phyloP scores from a whole-genome alignment of 2,797 vertebrate genomes.

The Ataeniobius toweri region DNA sequence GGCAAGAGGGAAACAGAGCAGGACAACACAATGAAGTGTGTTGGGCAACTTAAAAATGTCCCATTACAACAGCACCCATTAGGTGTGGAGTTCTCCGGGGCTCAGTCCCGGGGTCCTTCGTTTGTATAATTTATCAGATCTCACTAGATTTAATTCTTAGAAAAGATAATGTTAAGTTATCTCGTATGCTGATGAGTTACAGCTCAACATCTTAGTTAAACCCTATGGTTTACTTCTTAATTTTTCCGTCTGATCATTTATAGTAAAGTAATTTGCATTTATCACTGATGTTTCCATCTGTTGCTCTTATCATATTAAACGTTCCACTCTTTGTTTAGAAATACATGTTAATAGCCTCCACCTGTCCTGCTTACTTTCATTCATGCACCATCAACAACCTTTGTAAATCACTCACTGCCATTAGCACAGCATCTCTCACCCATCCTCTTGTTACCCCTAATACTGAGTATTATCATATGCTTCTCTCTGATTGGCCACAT shows the following conservation, averaged over 20 bases:
- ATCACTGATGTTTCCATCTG: neutral
- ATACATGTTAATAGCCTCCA: neutral
- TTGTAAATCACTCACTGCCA: neutral
- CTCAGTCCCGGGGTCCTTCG: too few species aligned
- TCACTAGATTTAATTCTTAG: too few species aligned
- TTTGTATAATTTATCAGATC: too few species aligned
- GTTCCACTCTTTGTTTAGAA: neutral
- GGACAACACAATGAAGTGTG: neutral
- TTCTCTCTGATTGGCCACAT: neutral
- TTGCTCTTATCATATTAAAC: neutral
- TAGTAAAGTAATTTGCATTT: neutral
- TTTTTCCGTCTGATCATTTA: neutral
- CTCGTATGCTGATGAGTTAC: too few species aligned
- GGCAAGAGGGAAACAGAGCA: neutral
- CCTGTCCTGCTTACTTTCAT: neutral
- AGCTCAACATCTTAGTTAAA: too few species aligned
- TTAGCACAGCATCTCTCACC: neutral
- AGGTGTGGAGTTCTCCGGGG: too few species aligned
- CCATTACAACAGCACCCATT: neutral
- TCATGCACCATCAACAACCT: neutral
- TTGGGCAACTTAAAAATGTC: neutral
- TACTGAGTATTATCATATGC: neutral
- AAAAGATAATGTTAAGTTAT: too few species aligned
- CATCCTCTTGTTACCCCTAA: neutral
- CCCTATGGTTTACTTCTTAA: neutral